Evolutionary conservation across 2,113 vertebrate genomes (phyloP).

Genomic region (Eolophus roseicapilla): DNA sequence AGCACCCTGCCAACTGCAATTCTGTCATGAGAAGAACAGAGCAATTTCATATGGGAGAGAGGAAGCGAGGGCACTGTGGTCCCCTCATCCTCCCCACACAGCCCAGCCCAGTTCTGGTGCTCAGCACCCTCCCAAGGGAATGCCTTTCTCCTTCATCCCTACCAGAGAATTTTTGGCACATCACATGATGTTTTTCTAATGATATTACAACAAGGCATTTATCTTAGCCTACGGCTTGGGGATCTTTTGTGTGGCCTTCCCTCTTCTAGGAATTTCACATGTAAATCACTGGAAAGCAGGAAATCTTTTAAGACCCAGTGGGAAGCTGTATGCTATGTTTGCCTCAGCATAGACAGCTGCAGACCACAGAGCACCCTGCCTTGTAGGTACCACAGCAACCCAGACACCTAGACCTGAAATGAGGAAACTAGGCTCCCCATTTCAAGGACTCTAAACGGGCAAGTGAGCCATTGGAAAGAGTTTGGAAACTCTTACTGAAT

Average conservation of each 20-base stretch:
- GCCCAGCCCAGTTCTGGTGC: background rate
- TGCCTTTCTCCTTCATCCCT: background rate
- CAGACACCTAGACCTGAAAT: background rate
- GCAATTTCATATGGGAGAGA: rapidly evolving
- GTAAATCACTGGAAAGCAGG: slow-evolving; percentile 11
- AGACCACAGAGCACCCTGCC: background rate
- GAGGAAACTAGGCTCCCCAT: background rate
- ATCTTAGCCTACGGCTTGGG: background rate
- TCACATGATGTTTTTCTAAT: background rate
- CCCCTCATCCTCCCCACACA: rapidly evolving
- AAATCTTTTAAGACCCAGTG: background rate
- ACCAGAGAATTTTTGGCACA: background rate
- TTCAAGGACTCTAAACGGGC: background rate
- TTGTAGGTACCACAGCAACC: background rate
- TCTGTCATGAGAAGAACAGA: rapidly evolving
- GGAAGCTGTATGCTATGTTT: background rate
- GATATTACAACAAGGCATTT: background rate
- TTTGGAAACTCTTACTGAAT: background rate
- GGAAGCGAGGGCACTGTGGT: background rate
- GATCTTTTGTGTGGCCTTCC: background rate
- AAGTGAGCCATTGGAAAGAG: background rate
- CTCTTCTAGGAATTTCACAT: slow-evolving; percentile 18
- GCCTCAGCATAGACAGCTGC: background rate
- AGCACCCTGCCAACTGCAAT: background rate
- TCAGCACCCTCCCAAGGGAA: background rate